These are phyloP conservation scores for Himalopsyche kuldschensis DNA, from an alignment of 2,888 invertebrate genomes.

Conservation along the genomic window DNA sequence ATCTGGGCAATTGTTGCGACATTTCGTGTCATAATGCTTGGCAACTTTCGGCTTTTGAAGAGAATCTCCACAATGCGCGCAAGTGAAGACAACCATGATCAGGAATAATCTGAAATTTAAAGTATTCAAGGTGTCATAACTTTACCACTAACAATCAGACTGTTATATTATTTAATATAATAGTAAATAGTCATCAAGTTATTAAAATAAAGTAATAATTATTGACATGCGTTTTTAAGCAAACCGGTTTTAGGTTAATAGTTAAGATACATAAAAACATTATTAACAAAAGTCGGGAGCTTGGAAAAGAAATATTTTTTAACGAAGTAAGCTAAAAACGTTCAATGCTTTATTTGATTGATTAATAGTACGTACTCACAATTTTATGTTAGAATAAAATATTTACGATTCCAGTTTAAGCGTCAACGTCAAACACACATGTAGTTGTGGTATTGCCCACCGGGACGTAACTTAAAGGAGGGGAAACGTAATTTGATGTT, in stretches of 20 bases:
- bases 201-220: too few relatives aligned
- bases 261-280: background rate
- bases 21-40: conserved; percentile 79
- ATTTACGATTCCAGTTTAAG: background rate
- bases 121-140: too few relatives aligned
- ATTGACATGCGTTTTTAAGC: too few relatives aligned
- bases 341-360: too few relatives aligned
- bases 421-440: background rate
- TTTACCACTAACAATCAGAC: too few relatives aligned
- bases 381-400: background rate
- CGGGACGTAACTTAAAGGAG: too few relatives aligned
- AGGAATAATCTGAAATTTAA: background rate
- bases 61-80: conserved; percentile 88
- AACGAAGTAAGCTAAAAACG: too few relatives aligned
- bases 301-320: too few relatives aligned
- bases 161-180: too few relatives aligned
- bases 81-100: conserved; percentile 91
- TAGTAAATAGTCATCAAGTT: too few relatives aligned
- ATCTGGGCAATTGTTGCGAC: conserved; percentile 67
- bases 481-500: too few relatives aligned
- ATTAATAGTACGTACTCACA: background rate
- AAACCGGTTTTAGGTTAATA: background rate
- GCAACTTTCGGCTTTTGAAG: conserved; percentile 90
- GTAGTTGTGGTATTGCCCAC: background rate
- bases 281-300: too few relatives aligned